Conservation (phyloP, 2,888 invertebrate genomes). For the Gari tellinella region DNA sequence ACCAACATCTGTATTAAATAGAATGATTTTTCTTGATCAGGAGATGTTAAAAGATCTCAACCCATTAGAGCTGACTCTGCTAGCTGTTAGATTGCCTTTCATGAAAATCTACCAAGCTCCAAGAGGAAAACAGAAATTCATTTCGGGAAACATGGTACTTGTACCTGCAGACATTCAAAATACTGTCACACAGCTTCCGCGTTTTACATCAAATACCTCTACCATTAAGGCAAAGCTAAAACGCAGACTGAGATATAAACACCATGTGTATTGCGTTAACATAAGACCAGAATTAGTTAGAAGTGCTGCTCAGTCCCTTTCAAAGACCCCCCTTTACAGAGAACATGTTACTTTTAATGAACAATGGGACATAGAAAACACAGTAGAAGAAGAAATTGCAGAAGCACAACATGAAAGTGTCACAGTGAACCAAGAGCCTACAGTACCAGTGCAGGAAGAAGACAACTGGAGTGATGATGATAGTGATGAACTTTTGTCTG, state of each 20-base stretch:
- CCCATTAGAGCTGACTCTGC: too few species aligned
- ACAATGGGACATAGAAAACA: conserved; percentile 15
- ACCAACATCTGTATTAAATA: too few species aligned
- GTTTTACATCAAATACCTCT: conserved; percentile 33
- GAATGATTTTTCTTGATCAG: too few species aligned
- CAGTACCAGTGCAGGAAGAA: too few species aligned
- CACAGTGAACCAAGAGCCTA: too few species aligned
- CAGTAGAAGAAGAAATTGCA: too few species aligned
- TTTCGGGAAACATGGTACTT: conserved; percentile 52
- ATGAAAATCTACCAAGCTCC: too few species aligned
- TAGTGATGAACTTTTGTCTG: conserved; percentile 37
- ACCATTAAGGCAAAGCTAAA: conserved; percentile 54
- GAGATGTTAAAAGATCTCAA: too few species aligned
- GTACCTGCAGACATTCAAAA: conserved; percentile 46
- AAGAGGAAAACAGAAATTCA: conserved; percentile 33
- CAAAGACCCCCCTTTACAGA: conserved; percentile 29
- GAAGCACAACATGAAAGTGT: too few species aligned
- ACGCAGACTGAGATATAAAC: conserved; percentile 48
- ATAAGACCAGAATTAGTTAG: conserved; percentile 54
- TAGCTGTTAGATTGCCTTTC: too few species aligned
- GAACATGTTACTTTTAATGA: conserved; percentile 22
- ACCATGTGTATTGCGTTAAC: conserved; percentile 49
- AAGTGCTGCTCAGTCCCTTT: conserved; percentile 30
- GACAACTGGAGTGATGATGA: conserved; percentile 51
- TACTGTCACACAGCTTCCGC: conserved; percentile 41